These are phyloP conservation scores for Agrypnia vestita DNA, from an alignment of 1,140 invertebrate genomes.

Conservation along the genomic window DNA sequence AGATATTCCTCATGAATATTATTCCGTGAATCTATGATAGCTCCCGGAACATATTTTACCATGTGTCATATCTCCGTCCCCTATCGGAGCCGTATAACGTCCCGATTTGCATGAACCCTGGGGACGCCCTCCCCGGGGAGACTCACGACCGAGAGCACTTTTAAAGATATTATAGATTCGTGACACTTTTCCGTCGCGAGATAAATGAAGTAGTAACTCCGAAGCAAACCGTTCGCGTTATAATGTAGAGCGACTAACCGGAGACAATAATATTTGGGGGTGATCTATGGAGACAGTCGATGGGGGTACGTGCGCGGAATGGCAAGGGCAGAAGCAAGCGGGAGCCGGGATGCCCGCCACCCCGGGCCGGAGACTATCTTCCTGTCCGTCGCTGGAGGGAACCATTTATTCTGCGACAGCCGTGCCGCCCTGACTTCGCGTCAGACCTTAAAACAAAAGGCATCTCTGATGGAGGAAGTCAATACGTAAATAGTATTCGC, in stretches of 20 bases:
- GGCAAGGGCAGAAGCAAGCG: slow-evolving; percentile 5
- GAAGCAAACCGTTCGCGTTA: slow-evolving; percentile 11
- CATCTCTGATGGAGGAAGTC: slow-evolving; percentile 28
- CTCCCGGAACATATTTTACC: slow-evolving; percentile 41
- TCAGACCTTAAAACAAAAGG: slow-evolving; percentile 23
- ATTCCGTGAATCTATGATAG: slow-evolving; percentile 43
- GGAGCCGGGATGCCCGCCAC: neutral
- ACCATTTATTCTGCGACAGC: neutral
- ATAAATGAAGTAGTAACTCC: slow-evolving; percentile 49
- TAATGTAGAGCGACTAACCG: slow-evolving; percentile 40
- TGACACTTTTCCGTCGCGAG: slow-evolving; percentile 35
- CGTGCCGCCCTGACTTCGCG: neutral
- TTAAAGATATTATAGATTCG: slow-evolving; percentile 50
- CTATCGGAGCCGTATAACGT: slow-evolving; percentile 21
- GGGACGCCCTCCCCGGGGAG: neutral
- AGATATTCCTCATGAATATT: slow-evolving; percentile 42
- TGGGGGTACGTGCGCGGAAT: slow-evolving; percentile 46
- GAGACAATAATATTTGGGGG: slow-evolving; percentile 53
- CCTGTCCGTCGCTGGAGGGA: slow-evolving; percentile 12
- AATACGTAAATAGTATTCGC: slow-evolving; percentile 30
- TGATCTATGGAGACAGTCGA: slow-evolving; percentile 54
- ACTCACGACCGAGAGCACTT: slow-evolving; percentile 39
- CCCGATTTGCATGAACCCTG: slow-evolving; percentile 36
- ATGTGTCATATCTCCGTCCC: slow-evolving; percentile 34
- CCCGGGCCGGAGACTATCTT: slow-evolving; percentile 10